phyloP scores from a whole-genome alignment of 2,113 vertebrate species.

The Sylvilagus bachmani region DNA sequence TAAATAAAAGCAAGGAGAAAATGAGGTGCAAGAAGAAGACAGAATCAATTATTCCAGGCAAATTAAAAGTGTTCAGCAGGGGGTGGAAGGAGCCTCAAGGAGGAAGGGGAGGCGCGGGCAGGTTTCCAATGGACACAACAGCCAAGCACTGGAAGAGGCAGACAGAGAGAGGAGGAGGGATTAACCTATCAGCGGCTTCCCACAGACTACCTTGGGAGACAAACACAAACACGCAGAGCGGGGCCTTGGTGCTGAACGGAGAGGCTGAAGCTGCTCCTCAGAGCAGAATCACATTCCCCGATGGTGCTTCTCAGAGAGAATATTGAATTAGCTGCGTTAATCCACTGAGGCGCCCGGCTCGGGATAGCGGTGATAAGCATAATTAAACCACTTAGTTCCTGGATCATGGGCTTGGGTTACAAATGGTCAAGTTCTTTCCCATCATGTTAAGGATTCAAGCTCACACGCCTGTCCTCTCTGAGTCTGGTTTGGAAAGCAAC shows the following conservation, averaged over 20 bases:
- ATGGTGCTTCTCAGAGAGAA: constrained; percentile 76
- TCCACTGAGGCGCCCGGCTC: constrained; percentile 80
- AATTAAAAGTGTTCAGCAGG: constrained; percentile 75
- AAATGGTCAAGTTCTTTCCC: constrained; percentile 37
- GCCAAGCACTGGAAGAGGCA: background rate
- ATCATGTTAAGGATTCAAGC: constrained; percentile 24
- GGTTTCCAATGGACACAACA: background rate
- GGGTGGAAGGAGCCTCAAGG: constrained; percentile 45
- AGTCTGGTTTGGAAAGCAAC: constrained; percentile 1
- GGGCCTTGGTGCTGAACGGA: background rate
- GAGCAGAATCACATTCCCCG: constrained; percentile 72
- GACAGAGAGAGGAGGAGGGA: background rate
- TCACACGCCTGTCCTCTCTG: background rate
- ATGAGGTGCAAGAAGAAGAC: constrained; percentile 63
- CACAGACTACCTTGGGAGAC: background rate
- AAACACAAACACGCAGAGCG: background rate
- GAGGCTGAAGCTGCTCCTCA: background rate
- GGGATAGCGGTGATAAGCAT: constrained; percentile 83
- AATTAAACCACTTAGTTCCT: constrained; percentile 87
- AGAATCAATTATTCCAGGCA: constrained; percentile 77
- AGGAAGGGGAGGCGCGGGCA: background rate
- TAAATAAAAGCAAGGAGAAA: constrained; percentile 65
- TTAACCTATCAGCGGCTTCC: background rate
- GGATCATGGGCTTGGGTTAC: constrained; percentile 69
- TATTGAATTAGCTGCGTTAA: constrained; percentile 82